Evolutionary conservation across 2,113 vertebrate species (phyloP).

Genomic region (Condylura cristata): DNA sequence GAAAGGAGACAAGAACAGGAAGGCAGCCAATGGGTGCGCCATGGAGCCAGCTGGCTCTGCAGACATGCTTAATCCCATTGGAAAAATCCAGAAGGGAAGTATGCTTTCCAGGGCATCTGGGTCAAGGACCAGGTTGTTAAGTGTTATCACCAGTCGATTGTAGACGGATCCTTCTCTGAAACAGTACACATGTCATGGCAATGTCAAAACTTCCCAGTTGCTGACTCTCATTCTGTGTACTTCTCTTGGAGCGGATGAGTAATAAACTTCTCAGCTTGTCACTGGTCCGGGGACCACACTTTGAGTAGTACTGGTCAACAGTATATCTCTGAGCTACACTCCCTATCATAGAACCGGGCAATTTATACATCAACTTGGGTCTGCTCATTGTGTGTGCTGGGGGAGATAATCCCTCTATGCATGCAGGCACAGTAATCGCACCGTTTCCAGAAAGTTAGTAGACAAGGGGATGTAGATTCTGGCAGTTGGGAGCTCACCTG

Average conservation of each 20-base stretch:
- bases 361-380: not conserved
- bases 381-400: not conserved
- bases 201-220: not conserved
- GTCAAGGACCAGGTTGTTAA: not conserved
- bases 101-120: not conserved
- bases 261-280: conserved; percentile 1
- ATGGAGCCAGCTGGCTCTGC: not conserved
- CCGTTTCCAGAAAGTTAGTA: conserved; percentile 43
- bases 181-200: not conserved
- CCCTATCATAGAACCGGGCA: not conserved
- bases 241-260: not conserved
- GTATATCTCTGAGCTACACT: not conserved
- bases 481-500: not conserved
- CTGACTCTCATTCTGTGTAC: not conserved
- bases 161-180: conserved; percentile 32
- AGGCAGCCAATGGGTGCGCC: not conserved
- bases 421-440: not conserved
- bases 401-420: not conserved
- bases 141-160: not conserved
- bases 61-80: not conserved
- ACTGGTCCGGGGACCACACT: not conserved
- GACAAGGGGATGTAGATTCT: not conserved
- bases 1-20: not conserved
- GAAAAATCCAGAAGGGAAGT: not conserved
- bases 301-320: not conserved